These are phyloP conservation scores for Drosophila orena DNA, from an alignment of 1,140 invertebrate genomes.

Conservation along the genomic window DNA sequence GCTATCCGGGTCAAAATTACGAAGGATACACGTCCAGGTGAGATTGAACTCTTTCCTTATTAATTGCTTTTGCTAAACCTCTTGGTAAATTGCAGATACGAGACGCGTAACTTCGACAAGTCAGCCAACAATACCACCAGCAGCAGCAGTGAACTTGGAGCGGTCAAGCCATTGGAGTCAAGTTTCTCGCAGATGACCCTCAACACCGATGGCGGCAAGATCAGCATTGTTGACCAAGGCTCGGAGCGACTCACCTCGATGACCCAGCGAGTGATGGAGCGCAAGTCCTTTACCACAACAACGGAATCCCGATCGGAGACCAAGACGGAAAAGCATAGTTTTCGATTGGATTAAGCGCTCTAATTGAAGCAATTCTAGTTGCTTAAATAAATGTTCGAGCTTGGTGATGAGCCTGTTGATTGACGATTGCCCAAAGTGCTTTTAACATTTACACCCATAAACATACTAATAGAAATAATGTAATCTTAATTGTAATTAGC, in stretches of 20 bases:
- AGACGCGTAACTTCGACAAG: constrained; percentile 83
- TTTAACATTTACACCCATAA: constrained; percentile 80
- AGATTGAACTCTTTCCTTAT: neutral
- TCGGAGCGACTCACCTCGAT: constrained; percentile 83
- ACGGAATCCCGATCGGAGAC: constrained; percentile 86
- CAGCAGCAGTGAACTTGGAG: constrained; percentile 51
- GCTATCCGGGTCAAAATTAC: constrained; percentile 85
- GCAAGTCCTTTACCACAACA: constrained; percentile 86
- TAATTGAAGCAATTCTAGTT: constrained; percentile 22
- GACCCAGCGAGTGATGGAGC: constrained; percentile 86
- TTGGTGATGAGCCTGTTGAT: constrained; percentile 44
- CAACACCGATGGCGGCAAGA: constrained; percentile 78
- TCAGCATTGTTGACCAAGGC: constrained; percentile 77
- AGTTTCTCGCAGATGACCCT: constrained; percentile 82
- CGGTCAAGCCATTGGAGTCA: constrained; percentile 74
- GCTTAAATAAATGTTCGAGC: constrained; percentile 24
- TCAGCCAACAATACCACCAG: constrained; percentile 55
- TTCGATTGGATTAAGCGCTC: constrained; percentile 75
- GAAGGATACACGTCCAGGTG: constrained; percentile 88
- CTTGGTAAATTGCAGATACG: constrained; percentile 60
- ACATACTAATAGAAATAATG: constrained; percentile 81
- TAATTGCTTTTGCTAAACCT: neutral
- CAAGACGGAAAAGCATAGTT: constrained; percentile 84
- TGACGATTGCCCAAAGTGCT: constrained; percentile 83
- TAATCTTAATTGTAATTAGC: constrained; percentile 80